Conservation (phyloP, 92 coral and sea anemone species). For the Scolanthus callimorphus region DNA sequence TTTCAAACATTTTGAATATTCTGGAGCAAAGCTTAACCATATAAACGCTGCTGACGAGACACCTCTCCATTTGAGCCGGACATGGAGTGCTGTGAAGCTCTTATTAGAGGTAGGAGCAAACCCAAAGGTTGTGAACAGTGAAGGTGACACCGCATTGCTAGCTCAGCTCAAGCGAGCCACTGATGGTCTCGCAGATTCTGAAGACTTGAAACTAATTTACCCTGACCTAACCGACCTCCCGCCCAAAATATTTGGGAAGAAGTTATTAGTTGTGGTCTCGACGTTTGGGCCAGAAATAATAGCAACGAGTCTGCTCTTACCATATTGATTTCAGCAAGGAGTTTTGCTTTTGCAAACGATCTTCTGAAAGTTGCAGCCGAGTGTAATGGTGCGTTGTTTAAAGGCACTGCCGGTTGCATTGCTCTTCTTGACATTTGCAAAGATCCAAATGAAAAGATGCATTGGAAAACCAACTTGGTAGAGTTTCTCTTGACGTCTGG, state of each 20-base stretch:
- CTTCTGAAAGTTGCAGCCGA: constrained; percentile 8
- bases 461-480: not conserved
- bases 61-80: constrained; percentile 26
- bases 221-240: no score
- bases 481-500: not conserved
- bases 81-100: constrained; percentile 30
- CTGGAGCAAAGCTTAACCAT: constrained; percentile 14
- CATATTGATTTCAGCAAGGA: constrained; percentile 3
- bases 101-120: constrained; percentile 48
- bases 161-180: not conserved
- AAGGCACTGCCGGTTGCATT: not conserved
- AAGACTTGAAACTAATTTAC: no score
- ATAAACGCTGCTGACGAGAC: constrained; percentile 6
- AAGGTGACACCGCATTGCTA: constrained; percentile 11
- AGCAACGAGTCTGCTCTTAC: constrained; percentile 10
- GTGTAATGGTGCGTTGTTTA: not conserved
- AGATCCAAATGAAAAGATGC: not conserved
- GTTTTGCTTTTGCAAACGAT: constrained; percentile 17
- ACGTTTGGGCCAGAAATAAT: constrained; percentile 7
- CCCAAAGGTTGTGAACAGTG: constrained; percentile 4
- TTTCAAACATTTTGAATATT: not conserved
- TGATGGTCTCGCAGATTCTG: not conserved
- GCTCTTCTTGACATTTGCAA: not conserved
- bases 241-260: not conserved
- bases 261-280: not conserved